These are phyloP conservation scores for Meiosimyza decipiens DNA, from an alignment of 2,888 invertebrate genomes.

Conservation along the genomic window DNA sequence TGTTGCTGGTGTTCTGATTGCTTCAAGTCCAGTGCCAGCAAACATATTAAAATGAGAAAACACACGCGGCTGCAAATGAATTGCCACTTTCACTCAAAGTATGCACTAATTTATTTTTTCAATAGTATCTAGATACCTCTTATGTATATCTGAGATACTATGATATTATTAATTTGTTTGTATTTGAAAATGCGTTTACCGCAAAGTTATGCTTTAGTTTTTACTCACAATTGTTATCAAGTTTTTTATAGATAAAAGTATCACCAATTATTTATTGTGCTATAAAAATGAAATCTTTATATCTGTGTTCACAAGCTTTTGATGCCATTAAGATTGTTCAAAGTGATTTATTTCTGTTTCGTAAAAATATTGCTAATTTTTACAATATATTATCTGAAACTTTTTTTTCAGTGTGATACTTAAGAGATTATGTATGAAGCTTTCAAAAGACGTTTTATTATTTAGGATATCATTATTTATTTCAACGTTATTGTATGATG, in stretches of 20 bases:
- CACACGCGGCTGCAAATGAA: slow-evolving; percentile 3
- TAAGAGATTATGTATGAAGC: too few species aligned
- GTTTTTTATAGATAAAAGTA: not conserved
- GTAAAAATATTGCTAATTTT: too few species aligned
- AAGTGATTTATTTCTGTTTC: not conserved
- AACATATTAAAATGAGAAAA: slow-evolving; percentile 40
- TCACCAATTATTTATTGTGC: slow-evolving; percentile 44
- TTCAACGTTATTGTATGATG: too few species aligned
- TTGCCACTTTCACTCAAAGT: slow-evolving; percentile 11
- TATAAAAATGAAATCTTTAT: slow-evolving; percentile 60
- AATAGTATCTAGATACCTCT: slow-evolving; percentile 1
- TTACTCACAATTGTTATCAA: not conserved
- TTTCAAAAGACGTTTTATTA: too few species aligned
- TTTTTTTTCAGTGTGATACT: too few species aligned
- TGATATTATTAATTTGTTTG: not conserved
- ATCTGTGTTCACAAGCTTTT: slow-evolving; percentile 51
- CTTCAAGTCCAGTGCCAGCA: slow-evolving; percentile 34
- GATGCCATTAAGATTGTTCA: slow-evolving; percentile 56
- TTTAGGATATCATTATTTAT: too few species aligned
- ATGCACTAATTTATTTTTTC: not conserved
- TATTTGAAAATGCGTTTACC: slow-evolving; percentile 22
- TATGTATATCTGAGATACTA: not conserved
- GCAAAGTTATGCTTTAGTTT: slow-evolving; percentile 11
- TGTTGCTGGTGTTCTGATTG: slow-evolving; percentile 32
- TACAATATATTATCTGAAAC: too few species aligned